phyloP scores from a whole-genome alignment of 2,888 invertebrate species.

The Trachelus stipa region DNA sequence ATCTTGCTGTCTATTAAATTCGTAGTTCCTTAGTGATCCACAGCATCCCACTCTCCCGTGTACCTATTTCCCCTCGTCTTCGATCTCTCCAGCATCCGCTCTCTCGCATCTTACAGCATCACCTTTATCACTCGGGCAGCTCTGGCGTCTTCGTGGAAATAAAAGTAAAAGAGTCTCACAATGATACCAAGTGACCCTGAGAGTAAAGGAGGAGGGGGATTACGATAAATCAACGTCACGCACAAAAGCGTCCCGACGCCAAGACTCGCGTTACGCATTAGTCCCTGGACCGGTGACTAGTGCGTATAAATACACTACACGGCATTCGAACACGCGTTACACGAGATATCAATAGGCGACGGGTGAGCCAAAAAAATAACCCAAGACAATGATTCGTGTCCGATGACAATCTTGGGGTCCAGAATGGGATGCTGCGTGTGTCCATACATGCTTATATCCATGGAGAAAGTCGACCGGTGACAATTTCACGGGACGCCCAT shows the following conservation, averaged over 20 bases:
- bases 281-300: background rate
- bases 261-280: background rate
- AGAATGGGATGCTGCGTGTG: background rate
- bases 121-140: too few relatives aligned
- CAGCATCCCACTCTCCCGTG: background rate
- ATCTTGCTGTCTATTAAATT: background rate
- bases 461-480: background rate
- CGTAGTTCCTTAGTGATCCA: too few relatives aligned
- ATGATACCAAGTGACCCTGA: background rate
- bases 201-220: background rate
- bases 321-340: background rate
- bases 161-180: background rate
- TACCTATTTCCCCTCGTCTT: background rate
- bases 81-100: too few relatives aligned
- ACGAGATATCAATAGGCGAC: background rate
- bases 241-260: background rate
- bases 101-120: background rate
- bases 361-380: background rate
- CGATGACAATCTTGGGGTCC: background rate
- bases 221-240: background rate
- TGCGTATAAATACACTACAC: background rate
- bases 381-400: background rate
- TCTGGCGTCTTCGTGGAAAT: background rate
- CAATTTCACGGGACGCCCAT: background rate
- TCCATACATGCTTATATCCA: background rate